Evolutionary conservation across 1,140 invertebrate genomes (phyloP).

Genomic region (Sinonovacula constricta): DNA sequence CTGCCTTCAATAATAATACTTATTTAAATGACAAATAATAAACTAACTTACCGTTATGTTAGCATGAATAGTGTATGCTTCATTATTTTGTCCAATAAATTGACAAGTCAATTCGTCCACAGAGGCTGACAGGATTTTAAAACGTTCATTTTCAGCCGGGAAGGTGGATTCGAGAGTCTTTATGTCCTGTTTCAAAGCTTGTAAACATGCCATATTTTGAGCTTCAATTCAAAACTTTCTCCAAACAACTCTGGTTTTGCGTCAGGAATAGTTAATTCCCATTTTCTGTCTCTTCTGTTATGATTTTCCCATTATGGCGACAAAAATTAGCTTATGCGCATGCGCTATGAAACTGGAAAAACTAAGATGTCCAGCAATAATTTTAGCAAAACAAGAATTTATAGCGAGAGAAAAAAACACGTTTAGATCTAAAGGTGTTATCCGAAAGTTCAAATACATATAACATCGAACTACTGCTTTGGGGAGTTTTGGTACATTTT

Average conservation of each 20-base stretch:
- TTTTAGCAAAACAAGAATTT: too few relatives aligned
- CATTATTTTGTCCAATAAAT: conserved; percentile 96
- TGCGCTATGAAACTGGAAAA: too few relatives aligned
- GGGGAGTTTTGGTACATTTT: too few relatives aligned
- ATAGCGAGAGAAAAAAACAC: too few relatives aligned
- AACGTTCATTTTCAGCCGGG: conserved; percentile 96
- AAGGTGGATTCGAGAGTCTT: conserved; percentile 96
- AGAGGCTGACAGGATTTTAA: conserved; percentile 92
- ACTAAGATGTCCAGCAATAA: too few relatives aligned
- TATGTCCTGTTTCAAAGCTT: conserved; percentile 98
- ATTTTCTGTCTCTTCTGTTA: conserved; percentile 44
- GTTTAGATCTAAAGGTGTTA: too few relatives aligned
- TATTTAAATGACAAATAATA: too few relatives aligned
- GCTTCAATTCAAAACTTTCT: conserved; percentile 39
- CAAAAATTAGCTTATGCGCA: conserved; percentile 49
- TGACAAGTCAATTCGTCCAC: conserved; percentile 98
- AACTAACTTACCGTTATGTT: conserved; percentile 88
- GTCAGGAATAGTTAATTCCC: conserved; percentile 9
- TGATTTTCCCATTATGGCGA: conserved; percentile 57
- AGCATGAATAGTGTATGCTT: conserved; percentile 97
- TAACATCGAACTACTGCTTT: too few relatives aligned
- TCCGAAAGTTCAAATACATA: too few relatives aligned
- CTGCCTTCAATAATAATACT: too few relatives aligned
- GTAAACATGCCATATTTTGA: conserved; percentile 94
- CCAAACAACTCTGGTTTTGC: neutral